These are phyloP conservation scores for Campodea augens DNA, from an alignment of 1,140 invertebrate species.

Conservation along the genomic window DNA sequence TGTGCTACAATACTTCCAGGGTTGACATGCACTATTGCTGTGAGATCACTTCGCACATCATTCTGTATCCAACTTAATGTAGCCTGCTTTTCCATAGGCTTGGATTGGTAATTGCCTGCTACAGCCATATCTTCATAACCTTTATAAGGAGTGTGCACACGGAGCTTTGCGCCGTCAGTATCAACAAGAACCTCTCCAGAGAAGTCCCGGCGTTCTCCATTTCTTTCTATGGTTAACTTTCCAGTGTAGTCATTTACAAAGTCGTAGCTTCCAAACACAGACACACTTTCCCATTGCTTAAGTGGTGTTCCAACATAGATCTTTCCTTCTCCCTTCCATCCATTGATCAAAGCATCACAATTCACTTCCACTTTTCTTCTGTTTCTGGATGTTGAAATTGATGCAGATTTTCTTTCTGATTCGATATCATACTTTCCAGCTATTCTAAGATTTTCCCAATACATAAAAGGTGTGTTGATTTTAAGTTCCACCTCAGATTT, in stretches of 20 bases:
- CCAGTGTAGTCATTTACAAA: constrained; percentile 9
- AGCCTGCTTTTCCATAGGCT: constrained; percentile 1
- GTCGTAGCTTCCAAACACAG: constrained; percentile 10
- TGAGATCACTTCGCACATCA: constrained; percentile 5
- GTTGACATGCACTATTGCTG: constrained; percentile 5
- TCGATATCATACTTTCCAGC: constrained; percentile 4
- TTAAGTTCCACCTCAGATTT: constrained; percentile 9
- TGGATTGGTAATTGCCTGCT: constrained; percentile 6
- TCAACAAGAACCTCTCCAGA: constrained; percentile 7
- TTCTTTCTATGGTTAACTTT: constrained; percentile 9
- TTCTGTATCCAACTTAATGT: constrained; percentile 1
- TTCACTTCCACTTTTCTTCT: constrained; percentile 1
- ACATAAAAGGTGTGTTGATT: constrained; percentile 12
- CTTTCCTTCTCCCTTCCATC: constrained; percentile 4
- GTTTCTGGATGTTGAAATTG: constrained; percentile 3
- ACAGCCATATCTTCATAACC: constrained; percentile 11
- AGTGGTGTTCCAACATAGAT: constrained; percentile 11
- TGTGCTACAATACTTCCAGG: constrained; percentile 1
- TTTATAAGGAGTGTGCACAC: constrained; percentile 12
- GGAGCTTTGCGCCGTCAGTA: constrained; percentile 5
- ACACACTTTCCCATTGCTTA: constrained; percentile 8
- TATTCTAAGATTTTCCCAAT: not conserved
- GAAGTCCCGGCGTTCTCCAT: constrained; percentile 8
- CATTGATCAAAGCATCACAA: not conserved
- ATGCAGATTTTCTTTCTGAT: not conserved